Conservation (phyloP, 2,797 vertebrate genomes). For the Sparus aurata region DNA sequence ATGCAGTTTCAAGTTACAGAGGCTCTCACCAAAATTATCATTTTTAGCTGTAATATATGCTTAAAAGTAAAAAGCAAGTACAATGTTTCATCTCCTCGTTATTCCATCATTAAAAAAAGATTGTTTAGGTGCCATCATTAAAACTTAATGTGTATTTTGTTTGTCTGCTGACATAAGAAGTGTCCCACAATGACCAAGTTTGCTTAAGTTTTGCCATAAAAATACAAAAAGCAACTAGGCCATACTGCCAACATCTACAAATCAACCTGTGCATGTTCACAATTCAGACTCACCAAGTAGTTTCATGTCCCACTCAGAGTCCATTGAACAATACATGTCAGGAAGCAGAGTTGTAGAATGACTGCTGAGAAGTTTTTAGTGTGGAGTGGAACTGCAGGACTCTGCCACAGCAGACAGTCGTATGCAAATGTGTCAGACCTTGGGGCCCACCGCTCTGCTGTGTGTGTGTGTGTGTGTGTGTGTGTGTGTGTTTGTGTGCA, state of each 20-base stretch:
- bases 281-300: not conserved
- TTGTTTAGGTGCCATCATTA: no score
- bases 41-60: no score
- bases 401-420: constrained; percentile 49
- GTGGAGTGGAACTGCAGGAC: constrained; percentile 36
- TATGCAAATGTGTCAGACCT: constrained; percentile 67
- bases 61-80: no score
- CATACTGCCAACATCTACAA: not conserved
- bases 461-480: constrained; percentile 15
- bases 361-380: constrained; percentile 28
- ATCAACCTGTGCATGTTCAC: not conserved
- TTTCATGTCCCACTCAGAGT: constrained; percentile 7
- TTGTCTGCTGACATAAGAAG: not conserved
- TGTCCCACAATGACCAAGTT: not conserved
- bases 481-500: constrained; percentile 14
- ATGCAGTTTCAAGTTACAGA: not conserved
- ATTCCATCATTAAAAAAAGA: no score
- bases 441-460: constrained; percentile 13
- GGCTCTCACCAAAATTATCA: no score
- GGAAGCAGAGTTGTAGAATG: constrained; percentile 19
- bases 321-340: constrained; percentile 30
- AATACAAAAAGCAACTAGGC: not conserved
- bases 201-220: not conserved
- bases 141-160: no score
- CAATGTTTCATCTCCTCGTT: no score